A percentile compares a stretch with the other conserved stretches of the same genome.
phyloP scores from a whole-genome alignment of 2,113 vertebrate species.

The Percina caprodes region DNA sequence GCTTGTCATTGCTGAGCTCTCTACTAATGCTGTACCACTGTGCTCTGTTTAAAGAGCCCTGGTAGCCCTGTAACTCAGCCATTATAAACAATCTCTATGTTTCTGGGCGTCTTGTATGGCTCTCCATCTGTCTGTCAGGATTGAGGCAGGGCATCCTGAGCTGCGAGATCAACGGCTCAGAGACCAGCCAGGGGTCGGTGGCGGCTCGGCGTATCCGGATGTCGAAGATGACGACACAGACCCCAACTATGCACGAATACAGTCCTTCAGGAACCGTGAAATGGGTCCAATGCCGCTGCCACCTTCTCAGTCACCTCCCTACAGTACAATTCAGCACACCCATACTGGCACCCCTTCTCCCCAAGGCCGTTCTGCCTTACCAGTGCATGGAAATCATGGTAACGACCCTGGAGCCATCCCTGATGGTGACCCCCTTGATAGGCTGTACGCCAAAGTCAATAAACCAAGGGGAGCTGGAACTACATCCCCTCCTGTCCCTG shows the following conservation, averaged over 20 bases:
- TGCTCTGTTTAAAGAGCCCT: not conserved
- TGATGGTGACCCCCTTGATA: constrained; percentile 89
- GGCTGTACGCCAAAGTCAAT: constrained; percentile 97
- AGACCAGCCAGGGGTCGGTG: constrained; percentile 63
- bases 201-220: constrained; percentile 79
- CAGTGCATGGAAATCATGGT: constrained; percentile 58
- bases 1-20: constrained; percentile 12
- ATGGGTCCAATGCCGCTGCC: constrained; percentile 70
- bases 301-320: constrained; percentile 55
- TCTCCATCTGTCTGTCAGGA: constrained; percentile 80
- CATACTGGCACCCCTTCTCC: constrained; percentile 84
- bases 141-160: constrained; percentile 92
- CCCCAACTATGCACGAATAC: constrained; percentile 96
- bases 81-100: not conserved
- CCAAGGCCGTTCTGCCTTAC: constrained; percentile 58
- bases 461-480: constrained; percentile 85
- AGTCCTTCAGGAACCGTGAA: constrained; percentile 88
- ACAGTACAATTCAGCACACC: constrained; percentile 59
- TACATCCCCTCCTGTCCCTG: constrained; percentile 75
- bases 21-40: not conserved
- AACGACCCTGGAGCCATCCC: constrained; percentile 72
- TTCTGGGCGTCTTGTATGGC: not conserved
- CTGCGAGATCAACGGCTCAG: constrained; percentile 86
- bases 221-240: constrained; percentile 95
- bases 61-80: not conserved